Evolutionary conservation across 2,888 invertebrate species (phyloP).

Genomic region (Palloptera scutellata): DNA sequence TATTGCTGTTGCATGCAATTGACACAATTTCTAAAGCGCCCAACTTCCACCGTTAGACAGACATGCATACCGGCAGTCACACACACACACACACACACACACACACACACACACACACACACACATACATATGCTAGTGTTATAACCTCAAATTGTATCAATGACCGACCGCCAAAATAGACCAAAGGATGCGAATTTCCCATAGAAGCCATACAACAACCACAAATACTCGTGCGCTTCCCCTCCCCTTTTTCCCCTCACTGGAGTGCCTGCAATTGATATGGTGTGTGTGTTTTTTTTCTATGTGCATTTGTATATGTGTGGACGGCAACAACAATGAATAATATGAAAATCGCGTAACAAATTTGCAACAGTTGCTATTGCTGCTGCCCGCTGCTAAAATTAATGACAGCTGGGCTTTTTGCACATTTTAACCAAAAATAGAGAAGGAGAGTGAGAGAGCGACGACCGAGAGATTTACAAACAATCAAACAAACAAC

Average conservation of each 20-base stretch:
- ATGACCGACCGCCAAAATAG: conserved; percentile 41
- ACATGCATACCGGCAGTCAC: conserved; percentile 9
- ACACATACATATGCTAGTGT: conserved; percentile 13
- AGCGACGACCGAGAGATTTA: background rate
- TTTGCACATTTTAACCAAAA: conserved; percentile 13
- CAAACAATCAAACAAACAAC: conserved; percentile 5
- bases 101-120: conserved; percentile 16
- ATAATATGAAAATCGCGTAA: background rate
- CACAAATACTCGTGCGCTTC: conserved; percentile 11
- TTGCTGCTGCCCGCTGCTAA: background rate
- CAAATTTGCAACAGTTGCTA: conserved; percentile 8
- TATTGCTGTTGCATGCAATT: conserved; percentile 38
- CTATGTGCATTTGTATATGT: too few species aligned
- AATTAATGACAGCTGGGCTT: conserved; percentile 6
- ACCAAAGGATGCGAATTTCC: conserved; percentile 9
- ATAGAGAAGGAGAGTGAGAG: background rate
- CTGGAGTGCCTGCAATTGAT: conserved; percentile 40
- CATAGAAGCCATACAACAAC: conserved; percentile 1
- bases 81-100: conserved; percentile 10
- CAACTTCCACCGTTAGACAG: too few species aligned
- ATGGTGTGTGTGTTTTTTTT: conserved; percentile 36
- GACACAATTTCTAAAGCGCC: conserved; percentile 39
- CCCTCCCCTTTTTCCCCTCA: background rate
- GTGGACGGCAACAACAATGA: conserved; percentile 10
- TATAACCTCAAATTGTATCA: conserved; percentile 33